phyloP scores from a whole-genome alignment of 2,797 vertebrate species.

The Linurgus olivaceus region DNA sequence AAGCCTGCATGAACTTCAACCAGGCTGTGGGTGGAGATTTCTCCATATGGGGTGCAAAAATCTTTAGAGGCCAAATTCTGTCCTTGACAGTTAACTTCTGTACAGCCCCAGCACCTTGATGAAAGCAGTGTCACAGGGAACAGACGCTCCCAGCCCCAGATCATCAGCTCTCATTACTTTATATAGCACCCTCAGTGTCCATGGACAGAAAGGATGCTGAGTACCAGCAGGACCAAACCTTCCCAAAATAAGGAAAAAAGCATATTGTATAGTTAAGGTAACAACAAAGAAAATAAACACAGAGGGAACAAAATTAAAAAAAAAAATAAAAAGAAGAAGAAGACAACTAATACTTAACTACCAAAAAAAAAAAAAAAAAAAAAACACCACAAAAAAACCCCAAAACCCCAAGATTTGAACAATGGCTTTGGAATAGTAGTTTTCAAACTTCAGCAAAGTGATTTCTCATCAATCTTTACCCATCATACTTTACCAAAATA shows the following conservation, averaged over 20 bases:
- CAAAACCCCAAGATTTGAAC: not conserved
- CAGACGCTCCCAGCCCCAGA: not conserved
- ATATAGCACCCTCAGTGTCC: not conserved
- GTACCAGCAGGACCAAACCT: not conserved
- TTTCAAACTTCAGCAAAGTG: not conserved
- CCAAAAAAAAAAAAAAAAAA: not conserved
- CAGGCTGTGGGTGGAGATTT: not conserved
- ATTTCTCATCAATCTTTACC: not conserved
- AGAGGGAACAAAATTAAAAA: not conserved
- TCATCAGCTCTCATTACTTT: conserved; percentile 35
- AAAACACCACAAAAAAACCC: not conserved
- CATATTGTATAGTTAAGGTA: not conserved
- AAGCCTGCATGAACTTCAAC: conserved; percentile 32
- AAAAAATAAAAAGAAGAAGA: not conserved
- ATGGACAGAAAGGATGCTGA: not conserved
- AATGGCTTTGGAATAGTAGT: not conserved
- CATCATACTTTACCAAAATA: not conserved
- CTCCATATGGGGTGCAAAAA: conserved; percentile 53
- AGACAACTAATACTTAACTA: not conserved
- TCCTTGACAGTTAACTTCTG: conserved; percentile 49
- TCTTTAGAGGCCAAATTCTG: conserved; percentile 51
- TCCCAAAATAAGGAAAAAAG: not conserved
- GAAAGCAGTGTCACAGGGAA: not conserved
- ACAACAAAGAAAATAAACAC: not conserved
- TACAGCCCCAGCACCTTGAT: not conserved